These are phyloP conservation scores for Sympetrum striolatum DNA, from an alignment of 2,888 invertebrate species.

Conservation along the genomic window DNA sequence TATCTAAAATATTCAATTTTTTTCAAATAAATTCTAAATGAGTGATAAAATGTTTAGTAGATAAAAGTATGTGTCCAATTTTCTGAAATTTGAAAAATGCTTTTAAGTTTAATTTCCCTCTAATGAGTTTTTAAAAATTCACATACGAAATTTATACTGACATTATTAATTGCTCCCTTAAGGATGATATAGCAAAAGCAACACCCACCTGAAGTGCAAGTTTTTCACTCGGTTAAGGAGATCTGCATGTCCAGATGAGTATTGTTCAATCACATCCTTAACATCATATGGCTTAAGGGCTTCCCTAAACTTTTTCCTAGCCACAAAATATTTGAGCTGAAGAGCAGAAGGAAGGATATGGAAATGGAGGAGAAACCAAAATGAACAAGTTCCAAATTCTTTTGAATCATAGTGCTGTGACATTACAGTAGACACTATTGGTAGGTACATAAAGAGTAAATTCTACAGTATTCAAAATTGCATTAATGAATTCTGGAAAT, in stretches of 20 bases:
- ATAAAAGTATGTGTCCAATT: no score
- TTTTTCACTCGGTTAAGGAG: constrained; percentile 86
- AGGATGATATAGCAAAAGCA: neutral
- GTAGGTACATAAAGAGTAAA: neutral
- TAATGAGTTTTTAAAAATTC: no score
- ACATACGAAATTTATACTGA: no score
- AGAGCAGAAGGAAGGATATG: constrained; percentile 54
- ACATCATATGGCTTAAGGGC: constrained; percentile 93
- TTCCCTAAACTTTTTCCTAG: constrained; percentile 89
- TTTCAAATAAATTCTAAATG: no score
- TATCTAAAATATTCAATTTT: no score
- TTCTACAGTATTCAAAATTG: neutral
- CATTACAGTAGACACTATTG: neutral
- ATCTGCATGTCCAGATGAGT: constrained; percentile 87
- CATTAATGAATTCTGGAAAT: neutral
- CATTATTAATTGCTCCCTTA: no score
- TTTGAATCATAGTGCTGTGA: neutral
- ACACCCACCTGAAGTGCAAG: constrained; percentile 78
- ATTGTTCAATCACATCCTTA: constrained; percentile 93
- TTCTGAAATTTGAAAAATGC: no score
- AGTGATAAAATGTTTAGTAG: no score
- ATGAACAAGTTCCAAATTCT: neutral
- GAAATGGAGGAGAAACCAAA: constrained; percentile 36
- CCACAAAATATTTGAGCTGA: constrained; percentile 87
- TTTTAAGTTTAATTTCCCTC: no score